phyloP scores from a whole-genome alignment of 2,113 vertebrate species.

The Carassius carassius region DNA sequence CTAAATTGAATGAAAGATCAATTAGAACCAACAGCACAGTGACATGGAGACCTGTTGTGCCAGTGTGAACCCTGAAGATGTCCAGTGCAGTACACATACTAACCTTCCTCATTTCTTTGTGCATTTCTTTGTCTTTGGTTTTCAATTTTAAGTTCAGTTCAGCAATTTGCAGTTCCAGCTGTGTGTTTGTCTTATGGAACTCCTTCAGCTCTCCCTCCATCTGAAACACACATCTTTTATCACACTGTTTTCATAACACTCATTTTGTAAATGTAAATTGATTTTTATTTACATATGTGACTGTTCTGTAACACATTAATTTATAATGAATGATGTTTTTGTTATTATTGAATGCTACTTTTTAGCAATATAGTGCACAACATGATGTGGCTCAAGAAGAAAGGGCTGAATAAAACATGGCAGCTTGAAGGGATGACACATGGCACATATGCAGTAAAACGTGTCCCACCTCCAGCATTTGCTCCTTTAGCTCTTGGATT shows the following conservation, averaged over 20 bases:
- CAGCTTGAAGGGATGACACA: neutral
- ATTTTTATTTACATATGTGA: neutral
- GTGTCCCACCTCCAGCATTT: slow-evolving; percentile 77
- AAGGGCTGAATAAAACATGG: slow-evolving; percentile 1
- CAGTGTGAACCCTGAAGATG: neutral
- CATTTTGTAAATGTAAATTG: neutral
- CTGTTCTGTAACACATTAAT: neutral
- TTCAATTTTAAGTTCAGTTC: slow-evolving; percentile 84
- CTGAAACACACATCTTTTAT: slow-evolving; percentile 65
- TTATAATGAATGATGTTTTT: neutral
- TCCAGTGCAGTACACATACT: neutral
- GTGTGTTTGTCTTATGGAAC: slow-evolving; percentile 78
- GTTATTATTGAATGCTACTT: neutral
- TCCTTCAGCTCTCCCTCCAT: slow-evolving; percentile 83
- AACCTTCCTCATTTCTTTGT: slow-evolving; percentile 84
- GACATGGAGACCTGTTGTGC: no score
- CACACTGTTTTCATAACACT: neutral
- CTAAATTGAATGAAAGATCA: no score
- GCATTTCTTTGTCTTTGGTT: slow-evolving; percentile 76
- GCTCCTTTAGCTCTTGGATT: slow-evolving; percentile 80
- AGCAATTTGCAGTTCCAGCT: slow-evolving; percentile 80
- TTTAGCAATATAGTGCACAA: neutral
- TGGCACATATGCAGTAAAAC: neutral
- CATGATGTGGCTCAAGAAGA: neutral
- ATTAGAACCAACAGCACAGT: no score